phyloP scores from a whole-genome alignment of 2,797 vertebrate genomes.

The Danio jaintianensis region DNA sequence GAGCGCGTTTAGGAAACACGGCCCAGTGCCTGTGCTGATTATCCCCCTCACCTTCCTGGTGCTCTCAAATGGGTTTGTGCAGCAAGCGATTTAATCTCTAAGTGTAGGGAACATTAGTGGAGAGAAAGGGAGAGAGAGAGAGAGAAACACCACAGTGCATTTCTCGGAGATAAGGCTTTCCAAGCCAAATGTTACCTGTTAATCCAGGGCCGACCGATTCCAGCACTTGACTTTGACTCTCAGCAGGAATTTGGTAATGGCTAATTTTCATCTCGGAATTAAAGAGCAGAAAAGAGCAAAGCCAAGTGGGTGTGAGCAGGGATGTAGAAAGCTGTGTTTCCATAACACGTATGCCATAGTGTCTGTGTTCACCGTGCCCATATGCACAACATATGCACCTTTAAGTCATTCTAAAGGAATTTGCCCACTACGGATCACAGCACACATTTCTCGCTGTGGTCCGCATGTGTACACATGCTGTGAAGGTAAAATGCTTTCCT shows the following conservation, averaged over 20 bases:
- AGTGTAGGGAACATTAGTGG: constrained; percentile 97
- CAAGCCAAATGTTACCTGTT: constrained; percentile 91
- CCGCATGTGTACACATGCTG: constrained; percentile 11
- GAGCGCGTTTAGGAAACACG: constrained; percentile 88
- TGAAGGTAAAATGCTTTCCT: constrained; percentile 13
- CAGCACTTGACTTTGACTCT: constrained; percentile 83
- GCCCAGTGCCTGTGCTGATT: constrained; percentile 99
- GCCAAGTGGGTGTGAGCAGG: constrained; percentile 10
- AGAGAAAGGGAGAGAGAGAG: constrained; percentile 78
- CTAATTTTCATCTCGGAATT: constrained; percentile 82
- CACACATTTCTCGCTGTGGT: constrained; percentile 38
- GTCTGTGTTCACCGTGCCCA: constrained; percentile 49
- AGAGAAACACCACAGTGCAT: constrained; percentile 89
- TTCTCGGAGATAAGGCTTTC: constrained; percentile 87
- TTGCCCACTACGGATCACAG: constrained; percentile 61
- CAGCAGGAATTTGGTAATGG: constrained; percentile 80
- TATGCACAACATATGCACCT: constrained; percentile 66
- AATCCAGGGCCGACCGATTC: constrained; percentile 80
- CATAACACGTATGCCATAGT: constrained; percentile 1
- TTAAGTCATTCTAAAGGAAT: constrained; percentile 66
- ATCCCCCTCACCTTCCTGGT: constrained; percentile 98
- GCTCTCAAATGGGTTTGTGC: constrained; percentile 99
- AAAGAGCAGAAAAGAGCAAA: constrained; percentile 76
- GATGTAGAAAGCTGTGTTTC: constrained; percentile 18
- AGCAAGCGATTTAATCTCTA: constrained; percentile 99